phyloP scores from a whole-genome alignment of 2,888 invertebrate species.

The Lochmaea capreae region DNA sequence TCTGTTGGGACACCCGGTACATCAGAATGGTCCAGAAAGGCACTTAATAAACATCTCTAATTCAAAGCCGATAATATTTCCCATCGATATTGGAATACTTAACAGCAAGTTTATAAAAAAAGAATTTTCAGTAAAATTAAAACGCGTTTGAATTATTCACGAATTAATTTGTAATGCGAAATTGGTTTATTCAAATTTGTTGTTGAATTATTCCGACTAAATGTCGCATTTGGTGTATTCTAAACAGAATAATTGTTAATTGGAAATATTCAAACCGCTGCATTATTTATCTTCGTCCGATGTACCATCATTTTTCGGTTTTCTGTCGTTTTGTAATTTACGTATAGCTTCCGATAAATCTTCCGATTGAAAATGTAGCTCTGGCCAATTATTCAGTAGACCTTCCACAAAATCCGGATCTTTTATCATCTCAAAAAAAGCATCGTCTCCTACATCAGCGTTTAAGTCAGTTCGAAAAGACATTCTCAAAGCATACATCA shows the following conservation, averaged over 20 bases:
- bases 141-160: too few species aligned
- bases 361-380: slow-evolving; percentile 94
- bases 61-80: slow-evolving; percentile 31
- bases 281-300: slow-evolving; percentile 21
- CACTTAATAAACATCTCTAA: slow-evolving; percentile 38
- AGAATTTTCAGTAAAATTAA: too few species aligned
- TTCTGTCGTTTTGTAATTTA: slow-evolving; percentile 77
- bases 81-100: slow-evolving; percentile 18
- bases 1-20: too few species aligned
- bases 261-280: too few species aligned
- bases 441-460: slow-evolving; percentile 83
- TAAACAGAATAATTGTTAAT: too few species aligned
- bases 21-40: slow-evolving; percentile 10
- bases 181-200: too few species aligned
- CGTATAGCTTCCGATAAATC: slow-evolving; percentile 87
- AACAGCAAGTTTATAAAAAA: too few species aligned
- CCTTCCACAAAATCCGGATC: slow-evolving; percentile 94
- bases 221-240: too few species aligned
- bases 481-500: slow-evolving; percentile 80
- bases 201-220: too few species aligned
- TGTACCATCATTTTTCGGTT: slow-evolving; percentile 53
- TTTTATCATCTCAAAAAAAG: slow-evolving; percentile 93
- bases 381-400: slow-evolving; percentile 92
- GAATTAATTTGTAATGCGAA: too few species aligned
- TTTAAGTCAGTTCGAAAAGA: slow-evolving; percentile 82